These are phyloP conservation scores for Tetheella fluctuosa DNA, from an alignment of 2,888 invertebrate species.

Conservation along the genomic window DNA sequence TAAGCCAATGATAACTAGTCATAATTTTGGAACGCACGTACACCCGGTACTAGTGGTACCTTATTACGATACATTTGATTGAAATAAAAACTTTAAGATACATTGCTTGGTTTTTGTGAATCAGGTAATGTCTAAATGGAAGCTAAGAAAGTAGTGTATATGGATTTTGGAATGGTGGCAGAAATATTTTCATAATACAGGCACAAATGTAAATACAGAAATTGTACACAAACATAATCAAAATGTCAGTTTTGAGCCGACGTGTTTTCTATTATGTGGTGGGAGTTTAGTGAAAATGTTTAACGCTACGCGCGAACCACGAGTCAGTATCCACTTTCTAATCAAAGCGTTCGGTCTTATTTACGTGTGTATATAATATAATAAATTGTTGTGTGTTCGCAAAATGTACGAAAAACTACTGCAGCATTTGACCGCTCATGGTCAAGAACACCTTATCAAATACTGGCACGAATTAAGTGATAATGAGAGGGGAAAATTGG, in stretches of 20 bases:
- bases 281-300: slow-evolving; percentile 75
- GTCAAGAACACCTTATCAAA: slow-evolving; percentile 92
- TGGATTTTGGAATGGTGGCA: not conserved
- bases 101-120: not conserved
- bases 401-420: slow-evolving; percentile 82
- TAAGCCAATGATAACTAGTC: slow-evolving; percentile 2
- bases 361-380: slow-evolving; percentile 31
- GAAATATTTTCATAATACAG: slow-evolving; percentile 31
- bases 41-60: slow-evolving; percentile 12
- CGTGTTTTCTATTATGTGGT: slow-evolving; percentile 71
- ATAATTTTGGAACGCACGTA: slow-evolving; percentile 16
- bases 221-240: slow-evolving; percentile 11
- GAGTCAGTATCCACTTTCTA: slow-evolving; percentile 78
- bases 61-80: too few species aligned
- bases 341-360: slow-evolving; percentile 62
- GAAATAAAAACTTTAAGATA: not conserved
- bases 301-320: slow-evolving; percentile 49
- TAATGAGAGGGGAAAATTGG: slow-evolving; percentile 84
- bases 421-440: slow-evolving; percentile 83
- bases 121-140: not conserved
- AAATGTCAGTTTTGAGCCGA: slow-evolving; percentile 54
- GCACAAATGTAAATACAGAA: slow-evolving; percentile 41
- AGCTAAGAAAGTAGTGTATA: not conserved
- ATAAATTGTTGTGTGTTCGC: slow-evolving; percentile 21
- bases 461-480: slow-evolving; percentile 90